phyloP scores from a whole-genome alignment of 2,797 vertebrate species.

The Harpagifer antarcticus region DNA sequence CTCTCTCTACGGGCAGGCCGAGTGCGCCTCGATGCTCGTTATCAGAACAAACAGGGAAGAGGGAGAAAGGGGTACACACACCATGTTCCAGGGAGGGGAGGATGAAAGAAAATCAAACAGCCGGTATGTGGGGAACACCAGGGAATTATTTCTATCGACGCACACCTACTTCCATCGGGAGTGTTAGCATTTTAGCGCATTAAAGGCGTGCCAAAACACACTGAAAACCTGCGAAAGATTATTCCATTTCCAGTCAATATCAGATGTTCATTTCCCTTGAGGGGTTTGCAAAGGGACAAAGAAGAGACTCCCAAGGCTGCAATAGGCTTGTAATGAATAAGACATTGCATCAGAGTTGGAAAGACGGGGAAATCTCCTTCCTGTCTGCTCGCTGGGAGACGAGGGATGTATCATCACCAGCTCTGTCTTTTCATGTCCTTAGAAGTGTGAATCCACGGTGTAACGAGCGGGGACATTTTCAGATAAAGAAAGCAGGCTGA shows the following conservation, averaged over 20 bases:
- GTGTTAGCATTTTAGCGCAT: conserved; percentile 52
- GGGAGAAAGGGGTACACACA: conserved; percentile 58
- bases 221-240: no score
- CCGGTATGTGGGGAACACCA: conserved; percentile 27
- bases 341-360: conserved; percentile 71
- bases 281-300: conserved; percentile 24
- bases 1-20: conserved; percentile 60
- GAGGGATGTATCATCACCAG: conserved; percentile 48
- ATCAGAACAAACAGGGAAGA: conserved; percentile 79
- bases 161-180: conserved; percentile 58
- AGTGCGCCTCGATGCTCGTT: conserved; percentile 62
- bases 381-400: conserved; percentile 48
- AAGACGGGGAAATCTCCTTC: conserved; percentile 62
- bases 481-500: conserved; percentile 35
- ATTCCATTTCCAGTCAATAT: conserved; percentile 34
- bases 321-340: conserved; percentile 68
- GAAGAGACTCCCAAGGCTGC: conserved; percentile 47
- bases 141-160: conserved; percentile 41
- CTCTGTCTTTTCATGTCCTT: conserved; percentile 60
- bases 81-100: conserved; percentile 47
- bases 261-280: conserved; percentile 53
- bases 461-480: conserved; percentile 38
- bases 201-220: conserved; percentile 25
- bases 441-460: conserved; percentile 55
- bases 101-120: conserved; percentile 71